A percentile compares a stretch with the other conserved stretches of the same genome.
Evolutionary conservation across 2,113 vertebrate species (phyloP).

Genomic region (Aspidoscelis tigris): DNA sequence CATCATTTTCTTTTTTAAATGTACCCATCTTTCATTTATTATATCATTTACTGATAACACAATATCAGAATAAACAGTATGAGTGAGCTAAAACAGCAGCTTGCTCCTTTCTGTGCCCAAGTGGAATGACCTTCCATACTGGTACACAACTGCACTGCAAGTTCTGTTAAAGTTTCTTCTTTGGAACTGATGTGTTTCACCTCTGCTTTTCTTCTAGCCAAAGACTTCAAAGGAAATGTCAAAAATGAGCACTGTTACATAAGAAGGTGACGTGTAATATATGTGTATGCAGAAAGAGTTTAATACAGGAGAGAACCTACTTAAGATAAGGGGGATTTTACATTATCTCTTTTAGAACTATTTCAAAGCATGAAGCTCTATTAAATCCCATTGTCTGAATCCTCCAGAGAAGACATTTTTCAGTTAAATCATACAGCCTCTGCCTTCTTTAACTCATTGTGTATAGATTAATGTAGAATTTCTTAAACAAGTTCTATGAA

Average conservation of each 20-base stretch:
- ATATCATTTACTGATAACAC: not conserved
- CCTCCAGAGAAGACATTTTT: not conserved
- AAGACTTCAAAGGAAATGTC: constrained; percentile 37
- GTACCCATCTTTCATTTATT: constrained; percentile 11
- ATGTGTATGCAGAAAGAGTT: constrained; percentile 14
- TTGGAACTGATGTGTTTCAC: constrained; percentile 19
- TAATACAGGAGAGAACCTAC: constrained; percentile 1
- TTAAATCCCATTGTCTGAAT: constrained; percentile 2
- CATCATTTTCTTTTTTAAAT: not conserved
- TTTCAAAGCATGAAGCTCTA: constrained; percentile 8
- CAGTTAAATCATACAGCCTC: not conserved
- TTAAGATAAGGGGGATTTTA: constrained; percentile 26
- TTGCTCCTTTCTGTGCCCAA: no score
- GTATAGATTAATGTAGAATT: not conserved
- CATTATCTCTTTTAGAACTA: constrained; percentile 4
- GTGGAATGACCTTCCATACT: not conserved
- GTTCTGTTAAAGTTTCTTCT: constrained; percentile 21
- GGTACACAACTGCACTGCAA: constrained; percentile 9
- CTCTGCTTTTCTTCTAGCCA: constrained; percentile 24
- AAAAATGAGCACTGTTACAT: constrained; percentile 14
- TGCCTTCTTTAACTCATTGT: not conserved
- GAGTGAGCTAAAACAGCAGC: no score
- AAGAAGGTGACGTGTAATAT: constrained; percentile 14
- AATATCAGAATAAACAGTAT: no score
- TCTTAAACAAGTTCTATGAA: not conserved